These are phyloP conservation scores for Lordiphosa stackelbergi DNA, from an alignment of 1,140 invertebrate genomes.

Conservation along the genomic window DNA sequence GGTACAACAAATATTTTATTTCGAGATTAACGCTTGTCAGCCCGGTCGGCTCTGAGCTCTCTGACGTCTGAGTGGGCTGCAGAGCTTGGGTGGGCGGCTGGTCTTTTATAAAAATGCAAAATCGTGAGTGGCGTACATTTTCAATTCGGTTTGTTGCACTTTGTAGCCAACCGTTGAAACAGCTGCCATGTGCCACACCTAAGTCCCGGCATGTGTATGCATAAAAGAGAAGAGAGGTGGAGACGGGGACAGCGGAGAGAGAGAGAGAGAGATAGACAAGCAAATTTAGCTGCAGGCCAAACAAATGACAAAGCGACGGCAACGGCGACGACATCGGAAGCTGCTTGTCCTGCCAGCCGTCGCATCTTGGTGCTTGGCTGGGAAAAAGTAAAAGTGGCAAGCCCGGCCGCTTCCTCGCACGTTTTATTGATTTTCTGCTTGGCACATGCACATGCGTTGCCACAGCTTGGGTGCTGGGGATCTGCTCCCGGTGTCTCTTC, in stretches of 20 bases:
- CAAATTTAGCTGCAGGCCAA: slow-evolving; percentile 74
- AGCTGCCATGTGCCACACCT: slow-evolving; percentile 71
- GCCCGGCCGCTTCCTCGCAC: slow-evolving; percentile 58
- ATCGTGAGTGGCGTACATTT: slow-evolving; percentile 35
- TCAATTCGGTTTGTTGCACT: slow-evolving; percentile 71
- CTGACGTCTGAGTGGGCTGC: slow-evolving; percentile 12
- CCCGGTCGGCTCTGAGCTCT: slow-evolving; percentile 5
- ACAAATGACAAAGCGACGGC: slow-evolving; percentile 67
- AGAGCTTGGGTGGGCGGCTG: background rate
- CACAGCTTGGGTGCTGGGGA: slow-evolving; percentile 31
- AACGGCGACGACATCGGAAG: slow-evolving; percentile 50
- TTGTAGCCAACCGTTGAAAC: slow-evolving; percentile 48
- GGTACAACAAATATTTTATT: slow-evolving; percentile 67
- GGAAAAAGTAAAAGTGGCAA: slow-evolving; percentile 70
- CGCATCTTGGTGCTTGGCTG: slow-evolving; percentile 31
- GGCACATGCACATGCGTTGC: slow-evolving; percentile 71
- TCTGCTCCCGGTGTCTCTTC: slow-evolving; percentile 4
- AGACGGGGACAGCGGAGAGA: background rate
- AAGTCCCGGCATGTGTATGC: slow-evolving; percentile 41
- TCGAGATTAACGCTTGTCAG: slow-evolving; percentile 71
- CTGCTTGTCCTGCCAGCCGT: slow-evolving; percentile 64
- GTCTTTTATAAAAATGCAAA: slow-evolving; percentile 50
- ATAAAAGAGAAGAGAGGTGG: slow-evolving; percentile 17
- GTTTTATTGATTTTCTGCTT: slow-evolving; percentile 72
- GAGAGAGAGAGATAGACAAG: slow-evolving; percentile 42